Conservation (phyloP, 2,797 vertebrate genomes). For the Platyrinchus mystaceus region DNA sequence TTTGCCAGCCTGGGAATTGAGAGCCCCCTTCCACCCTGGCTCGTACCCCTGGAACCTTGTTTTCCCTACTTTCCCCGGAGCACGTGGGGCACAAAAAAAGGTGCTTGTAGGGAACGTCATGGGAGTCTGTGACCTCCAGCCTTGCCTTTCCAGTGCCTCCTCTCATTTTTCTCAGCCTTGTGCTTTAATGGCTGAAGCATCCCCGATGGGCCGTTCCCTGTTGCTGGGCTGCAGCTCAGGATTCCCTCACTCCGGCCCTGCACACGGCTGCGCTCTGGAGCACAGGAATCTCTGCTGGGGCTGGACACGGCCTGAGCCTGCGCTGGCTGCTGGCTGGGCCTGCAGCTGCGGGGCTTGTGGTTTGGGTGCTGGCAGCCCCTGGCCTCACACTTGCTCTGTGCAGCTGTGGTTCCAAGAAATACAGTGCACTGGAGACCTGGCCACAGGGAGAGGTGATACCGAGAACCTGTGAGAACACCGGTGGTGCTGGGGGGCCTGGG, state of each 20-base stretch:
- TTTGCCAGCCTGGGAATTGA: background rate
- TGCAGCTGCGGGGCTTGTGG: constrained; percentile 39
- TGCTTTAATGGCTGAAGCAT: background rate
- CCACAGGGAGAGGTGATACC: constrained; percentile 42
- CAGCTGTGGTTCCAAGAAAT: constrained; percentile 74
- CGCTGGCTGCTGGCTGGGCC: background rate
- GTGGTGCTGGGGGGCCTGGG: background rate
- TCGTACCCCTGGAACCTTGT: background rate
- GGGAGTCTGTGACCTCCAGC: background rate
- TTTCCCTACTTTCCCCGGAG: background rate
- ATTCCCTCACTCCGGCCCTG: background rate
- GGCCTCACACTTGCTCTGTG: constrained; percentile 22
- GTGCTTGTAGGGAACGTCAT: background rate
- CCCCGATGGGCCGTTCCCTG: background rate
- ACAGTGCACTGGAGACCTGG: constrained; percentile 20
- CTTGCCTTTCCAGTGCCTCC: background rate
- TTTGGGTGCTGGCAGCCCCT: constrained; percentile 32
- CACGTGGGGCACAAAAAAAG: background rate
- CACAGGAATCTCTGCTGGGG: background rate
- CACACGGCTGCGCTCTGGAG: background rate
- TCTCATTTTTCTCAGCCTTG: background rate
- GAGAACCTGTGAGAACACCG: constrained; percentile 48
- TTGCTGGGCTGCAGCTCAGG: background rate
- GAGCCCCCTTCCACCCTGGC: background rate
- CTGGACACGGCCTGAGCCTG: background rate